These are phyloP conservation scores for Parambassis ranga DNA, from an alignment of 2,797 vertebrate genomes.

Conservation along the genomic window DNA sequence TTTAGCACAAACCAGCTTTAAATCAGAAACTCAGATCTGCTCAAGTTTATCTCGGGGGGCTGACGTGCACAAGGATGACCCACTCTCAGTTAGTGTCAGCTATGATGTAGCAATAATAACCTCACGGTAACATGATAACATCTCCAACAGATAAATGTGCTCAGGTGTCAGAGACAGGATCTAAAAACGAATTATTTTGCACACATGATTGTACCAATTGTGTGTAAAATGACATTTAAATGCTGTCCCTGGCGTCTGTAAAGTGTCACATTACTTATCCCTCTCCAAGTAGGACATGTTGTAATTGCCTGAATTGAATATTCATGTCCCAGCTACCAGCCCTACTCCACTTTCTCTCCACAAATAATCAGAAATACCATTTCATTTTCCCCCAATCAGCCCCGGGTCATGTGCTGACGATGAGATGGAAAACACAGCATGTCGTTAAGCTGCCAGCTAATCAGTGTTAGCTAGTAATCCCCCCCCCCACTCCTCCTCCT, in stretches of 20 bases:
- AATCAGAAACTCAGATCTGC: too few species aligned
- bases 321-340: conserved; percentile 51
- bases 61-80: too few species aligned
- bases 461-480: conserved; percentile 69
- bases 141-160: too few species aligned
- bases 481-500: not conserved
- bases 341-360: conserved; percentile 38
- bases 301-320: conserved; percentile 65
- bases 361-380: conserved; percentile 69
- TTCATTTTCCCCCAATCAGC: conserved; percentile 66
- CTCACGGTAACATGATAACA: too few species aligned
- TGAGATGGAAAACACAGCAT: conserved; percentile 73
- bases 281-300: conserved; percentile 63
- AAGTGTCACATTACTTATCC: conserved; percentile 38
- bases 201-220: too few species aligned
- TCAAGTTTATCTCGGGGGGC: too few species aligned
- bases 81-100: too few species aligned
- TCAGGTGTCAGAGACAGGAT: too few species aligned
- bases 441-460: conserved; percentile 75
- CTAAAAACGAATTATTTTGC: too few species aligned
- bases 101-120: too few species aligned
- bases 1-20: too few species aligned
- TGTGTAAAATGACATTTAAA: not conserved
- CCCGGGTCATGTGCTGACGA: conserved; percentile 66
- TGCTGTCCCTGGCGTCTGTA: not conserved